phyloP scores from a whole-genome alignment of 1,140 invertebrate genomes.

The Macrocentrus cingulum region DNA sequence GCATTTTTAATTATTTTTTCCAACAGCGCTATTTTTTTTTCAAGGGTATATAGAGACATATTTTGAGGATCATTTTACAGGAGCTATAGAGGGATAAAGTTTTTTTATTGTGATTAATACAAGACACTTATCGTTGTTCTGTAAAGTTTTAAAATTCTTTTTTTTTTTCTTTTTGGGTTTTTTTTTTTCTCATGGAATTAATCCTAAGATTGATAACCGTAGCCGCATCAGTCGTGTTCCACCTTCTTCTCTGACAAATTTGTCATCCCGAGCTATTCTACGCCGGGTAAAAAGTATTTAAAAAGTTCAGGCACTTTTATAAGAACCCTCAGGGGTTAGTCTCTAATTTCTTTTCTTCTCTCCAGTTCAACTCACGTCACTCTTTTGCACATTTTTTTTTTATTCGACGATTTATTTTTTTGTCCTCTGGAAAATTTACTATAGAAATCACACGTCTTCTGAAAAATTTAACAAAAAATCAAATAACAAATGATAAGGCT shows the following conservation, averaged over 20 bases:
- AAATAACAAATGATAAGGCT: no score
- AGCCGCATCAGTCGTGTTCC: conserved; percentile 5
- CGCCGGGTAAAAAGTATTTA: conserved; percentile 50
- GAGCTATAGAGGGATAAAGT: neutral
- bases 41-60: no score
- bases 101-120: conserved; percentile 15
- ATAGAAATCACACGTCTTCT: neutral
- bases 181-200: no score
- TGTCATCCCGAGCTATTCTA: conserved; percentile 49
- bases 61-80: neutral
- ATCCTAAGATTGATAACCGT: conserved; percentile 22
- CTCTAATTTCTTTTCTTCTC: conserved; percentile 38
- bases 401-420: conserved; percentile 30
- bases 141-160: conserved; percentile 28
- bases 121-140: conserved; percentile 23
- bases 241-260: conserved; percentile 37
- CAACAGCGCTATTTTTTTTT: no score
- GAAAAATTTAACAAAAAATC: no score
- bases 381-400: conserved; percentile 11
- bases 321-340: conserved; percentile 41
- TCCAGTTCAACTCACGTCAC: conserved; percentile 25
- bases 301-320: conserved; percentile 42
- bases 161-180: no score
- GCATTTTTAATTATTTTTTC: conserved; percentile 40
- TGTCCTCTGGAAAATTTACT: neutral